These are phyloP conservation scores for Rhinatrema bivittatum DNA, from an alignment of 2,797 vertebrate genomes.

Conservation along the genomic window DNA sequence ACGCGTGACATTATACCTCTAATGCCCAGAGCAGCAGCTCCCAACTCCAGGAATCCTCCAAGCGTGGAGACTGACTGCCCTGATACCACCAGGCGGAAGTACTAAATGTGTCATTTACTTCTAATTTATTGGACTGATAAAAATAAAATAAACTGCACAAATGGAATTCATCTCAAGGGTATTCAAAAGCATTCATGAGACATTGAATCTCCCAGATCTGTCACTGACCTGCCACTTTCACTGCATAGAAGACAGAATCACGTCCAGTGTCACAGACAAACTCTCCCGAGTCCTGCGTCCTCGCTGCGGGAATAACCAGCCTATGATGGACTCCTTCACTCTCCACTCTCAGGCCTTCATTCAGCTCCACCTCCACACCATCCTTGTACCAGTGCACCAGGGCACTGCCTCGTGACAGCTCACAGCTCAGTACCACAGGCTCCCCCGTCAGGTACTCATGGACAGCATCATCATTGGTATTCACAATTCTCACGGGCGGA, in stretches of 20 bases:
- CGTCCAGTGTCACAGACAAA: conserved; percentile 85
- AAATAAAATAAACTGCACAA: too few species aligned
- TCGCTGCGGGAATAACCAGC: conserved; percentile 68
- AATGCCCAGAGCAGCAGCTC: too few species aligned
- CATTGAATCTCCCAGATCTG: too few species aligned
- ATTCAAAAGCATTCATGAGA: too few species aligned
- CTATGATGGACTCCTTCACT: conserved; percentile 62
- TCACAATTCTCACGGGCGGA: conserved; percentile 70
- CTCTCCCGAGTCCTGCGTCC: conserved; percentile 72
- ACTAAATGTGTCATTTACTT: too few species aligned
- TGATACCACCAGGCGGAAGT: too few species aligned
- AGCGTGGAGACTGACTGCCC: too few species aligned
- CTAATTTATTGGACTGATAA: too few species aligned
- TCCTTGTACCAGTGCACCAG: conserved; percentile 82
- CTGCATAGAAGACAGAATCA: conserved; percentile 81
- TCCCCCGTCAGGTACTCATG: conserved; percentile 66
- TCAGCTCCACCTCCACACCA: conserved; percentile 75
- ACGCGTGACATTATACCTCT: too few species aligned
- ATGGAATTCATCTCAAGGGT: too few species aligned
- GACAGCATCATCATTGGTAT: conserved; percentile 73
- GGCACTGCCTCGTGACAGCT: conserved; percentile 68
- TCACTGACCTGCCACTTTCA: conserved; percentile 77
- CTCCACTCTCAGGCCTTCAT: conserved; percentile 64
- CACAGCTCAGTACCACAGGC: conserved; percentile 78
- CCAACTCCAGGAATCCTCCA: too few species aligned